Evolutionary conservation across 2,888 invertebrate genomes (phyloP).

Genomic region (Clitarchus hookeri): DNA sequence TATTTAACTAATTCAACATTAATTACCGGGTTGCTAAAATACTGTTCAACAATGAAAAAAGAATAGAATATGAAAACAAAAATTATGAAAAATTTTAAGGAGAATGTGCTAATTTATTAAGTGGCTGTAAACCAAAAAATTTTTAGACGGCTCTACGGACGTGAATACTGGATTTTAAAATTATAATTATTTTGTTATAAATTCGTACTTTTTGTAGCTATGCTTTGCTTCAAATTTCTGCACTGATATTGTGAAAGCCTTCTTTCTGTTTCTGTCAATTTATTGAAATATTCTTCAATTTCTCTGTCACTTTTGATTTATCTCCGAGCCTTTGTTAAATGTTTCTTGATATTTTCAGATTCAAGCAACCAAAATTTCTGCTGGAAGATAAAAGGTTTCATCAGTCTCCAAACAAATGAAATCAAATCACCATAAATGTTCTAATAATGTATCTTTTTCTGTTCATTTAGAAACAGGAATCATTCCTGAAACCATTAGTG

Average conservation of each 20-base stretch:
- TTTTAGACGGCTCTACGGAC: too few species aligned
- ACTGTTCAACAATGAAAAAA: too few species aligned
- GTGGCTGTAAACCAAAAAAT: too few species aligned
- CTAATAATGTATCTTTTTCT: neutral
- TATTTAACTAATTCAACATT: too few species aligned
- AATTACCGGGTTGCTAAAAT: too few species aligned
- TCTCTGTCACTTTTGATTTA: neutral
- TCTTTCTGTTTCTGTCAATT: neutral
- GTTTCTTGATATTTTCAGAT: neutral
- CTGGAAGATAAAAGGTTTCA: neutral
- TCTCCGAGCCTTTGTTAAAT: neutral
- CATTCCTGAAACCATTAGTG: conserved; percentile 91
- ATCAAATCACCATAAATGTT: neutral
- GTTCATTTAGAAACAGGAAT: conserved; percentile 80
- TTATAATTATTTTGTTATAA: too few species aligned
- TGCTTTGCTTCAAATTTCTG: neutral
- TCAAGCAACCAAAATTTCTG: neutral
- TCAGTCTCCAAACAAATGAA: neutral
- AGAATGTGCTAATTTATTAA: too few species aligned
- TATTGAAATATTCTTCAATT: neutral
- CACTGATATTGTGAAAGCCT: neutral
- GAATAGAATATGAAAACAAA: too few species aligned
- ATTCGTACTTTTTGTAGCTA: neutral
- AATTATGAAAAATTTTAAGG: too few species aligned
- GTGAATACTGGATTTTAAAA: too few species aligned